These are phyloP conservation scores for Invenusta paracnida DNA, from an alignment of 2,888 invertebrate species.

Conservation along the genomic window DNA sequence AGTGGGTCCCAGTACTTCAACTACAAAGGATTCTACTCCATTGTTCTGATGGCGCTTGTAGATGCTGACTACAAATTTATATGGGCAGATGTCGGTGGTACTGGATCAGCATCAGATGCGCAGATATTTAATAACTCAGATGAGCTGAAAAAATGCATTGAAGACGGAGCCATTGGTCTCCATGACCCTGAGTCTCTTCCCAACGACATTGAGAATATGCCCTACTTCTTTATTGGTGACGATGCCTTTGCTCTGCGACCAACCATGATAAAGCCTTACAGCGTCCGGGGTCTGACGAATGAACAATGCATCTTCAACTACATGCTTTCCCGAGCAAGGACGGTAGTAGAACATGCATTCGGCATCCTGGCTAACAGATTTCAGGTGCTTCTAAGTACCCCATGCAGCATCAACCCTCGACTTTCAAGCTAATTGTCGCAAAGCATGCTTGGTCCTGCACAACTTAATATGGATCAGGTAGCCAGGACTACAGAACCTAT, in stretches of 20 bases:
- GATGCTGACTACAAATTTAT: constrained; percentile 48
- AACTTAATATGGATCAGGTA: no score
- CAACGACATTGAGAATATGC: constrained; percentile 43
- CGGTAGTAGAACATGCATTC: constrained; percentile 48
- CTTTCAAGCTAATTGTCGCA: no score
- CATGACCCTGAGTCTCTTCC: no score
- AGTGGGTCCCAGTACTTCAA: constrained; percentile 47
- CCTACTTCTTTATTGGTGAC: constrained; percentile 48
- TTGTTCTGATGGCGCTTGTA: constrained; percentile 48
- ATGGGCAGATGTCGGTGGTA: constrained; percentile 46
- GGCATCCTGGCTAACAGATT: constrained; percentile 48
- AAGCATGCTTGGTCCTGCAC: no score
- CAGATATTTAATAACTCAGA: constrained; percentile 46
- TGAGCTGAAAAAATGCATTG: no score
- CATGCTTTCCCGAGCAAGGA: constrained; percentile 47
- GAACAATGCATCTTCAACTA: constrained; percentile 48
- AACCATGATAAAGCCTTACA: constrained; percentile 48
- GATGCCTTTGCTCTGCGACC: constrained; percentile 48
- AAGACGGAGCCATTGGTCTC: no score
- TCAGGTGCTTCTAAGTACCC: no score
- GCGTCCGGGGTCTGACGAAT: constrained; percentile 43
- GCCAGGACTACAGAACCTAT: no score
- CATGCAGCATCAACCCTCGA: no score
- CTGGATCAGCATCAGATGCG: constrained; percentile 45
- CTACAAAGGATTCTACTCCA: constrained; percentile 47